Conservation (phyloP, 2,113 vertebrate species). For the Dicerorhinus sumatrensis region DNA sequence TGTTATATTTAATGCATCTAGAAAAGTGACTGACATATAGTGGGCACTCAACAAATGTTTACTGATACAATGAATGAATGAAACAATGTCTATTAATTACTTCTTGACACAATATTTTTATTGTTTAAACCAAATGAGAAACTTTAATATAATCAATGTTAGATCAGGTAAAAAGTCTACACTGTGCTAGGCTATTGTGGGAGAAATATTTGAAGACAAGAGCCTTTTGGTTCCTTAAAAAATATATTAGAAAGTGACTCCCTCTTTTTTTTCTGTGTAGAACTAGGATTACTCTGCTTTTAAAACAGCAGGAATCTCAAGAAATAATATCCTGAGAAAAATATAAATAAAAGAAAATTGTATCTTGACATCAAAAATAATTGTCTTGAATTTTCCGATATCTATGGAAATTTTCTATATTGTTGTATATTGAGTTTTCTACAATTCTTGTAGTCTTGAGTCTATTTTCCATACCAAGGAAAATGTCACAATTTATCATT, state of each 20-base stretch:
- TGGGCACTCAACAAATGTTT: neutral
- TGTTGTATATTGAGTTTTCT: neutral
- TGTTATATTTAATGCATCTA: neutral
- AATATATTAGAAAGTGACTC: neutral
- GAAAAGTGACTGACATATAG: neutral
- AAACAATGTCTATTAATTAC: neutral
- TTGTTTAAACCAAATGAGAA: neutral
- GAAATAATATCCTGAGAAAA: slow-evolving; percentile 20
- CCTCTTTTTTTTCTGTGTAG: neutral
- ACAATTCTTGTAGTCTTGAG: neutral
- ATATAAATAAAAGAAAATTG: neutral
- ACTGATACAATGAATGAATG: neutral
- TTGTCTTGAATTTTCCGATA: neutral
- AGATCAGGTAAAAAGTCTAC: neutral
- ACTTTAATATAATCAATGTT: neutral
- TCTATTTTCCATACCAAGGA: neutral
- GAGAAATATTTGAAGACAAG: neutral
- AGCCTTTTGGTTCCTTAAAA: neutral
- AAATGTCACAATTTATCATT: neutral
- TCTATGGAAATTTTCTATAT: neutral
- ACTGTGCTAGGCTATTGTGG: neutral
- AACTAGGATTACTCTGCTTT: neutral
- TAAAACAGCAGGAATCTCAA: neutral
- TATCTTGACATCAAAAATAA: neutral
- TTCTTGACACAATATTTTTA: neutral